Base-by-base conservation (phyloP, 2,888 invertebrate species). In the Hemithea aestivaria region DNA sequence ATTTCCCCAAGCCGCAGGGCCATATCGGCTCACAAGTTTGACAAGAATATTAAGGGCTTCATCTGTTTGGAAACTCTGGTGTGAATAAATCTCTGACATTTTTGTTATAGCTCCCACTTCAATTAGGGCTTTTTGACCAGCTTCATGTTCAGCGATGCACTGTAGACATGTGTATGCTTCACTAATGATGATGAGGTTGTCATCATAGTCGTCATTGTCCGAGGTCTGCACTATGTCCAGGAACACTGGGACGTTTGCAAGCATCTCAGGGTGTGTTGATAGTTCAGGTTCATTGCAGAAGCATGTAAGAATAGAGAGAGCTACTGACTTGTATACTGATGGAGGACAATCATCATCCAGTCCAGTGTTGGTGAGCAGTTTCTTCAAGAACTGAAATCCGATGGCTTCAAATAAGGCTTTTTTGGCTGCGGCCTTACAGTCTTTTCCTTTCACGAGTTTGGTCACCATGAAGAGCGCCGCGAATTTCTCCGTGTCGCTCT, bases 381-480 rank as follows among this genome's bases (percentile, higher is more conserved):
- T 93, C 65, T 93, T 92, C 31, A 98, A 75, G 74, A 97, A 97
- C 51, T 92, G 91, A 58, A 95, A 93, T 10, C 97, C 97, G 58
- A 97, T 95, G 1, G 96, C 94, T 81, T 96, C 95, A 63, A 97
- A 96, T 1, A 97, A 87, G 20, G 93, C 89, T 62, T 92, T 92
- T 69, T 94, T 94, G n/a, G 91, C 91, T n/a, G 90, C 87, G 6
- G 91, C 83, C 57, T 90, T 91, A 68, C 95, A 94, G 61, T 96
- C 94, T 66, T 93, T 93, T 50, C 92, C 92, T 74, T 95, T 94
- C 23, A 96, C 93, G 35, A 96, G 79, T 75, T 96, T 97, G 1
- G 96, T 96, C 34, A 96, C 95, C 93, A 96, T 93, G 73, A 96
- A 96, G 31, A 97, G 89, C 1, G 94, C 95, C 24, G 96, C 96